Conservation (phyloP, 2,797 vertebrate species). For the Silurus lanzhouensis region DNA sequence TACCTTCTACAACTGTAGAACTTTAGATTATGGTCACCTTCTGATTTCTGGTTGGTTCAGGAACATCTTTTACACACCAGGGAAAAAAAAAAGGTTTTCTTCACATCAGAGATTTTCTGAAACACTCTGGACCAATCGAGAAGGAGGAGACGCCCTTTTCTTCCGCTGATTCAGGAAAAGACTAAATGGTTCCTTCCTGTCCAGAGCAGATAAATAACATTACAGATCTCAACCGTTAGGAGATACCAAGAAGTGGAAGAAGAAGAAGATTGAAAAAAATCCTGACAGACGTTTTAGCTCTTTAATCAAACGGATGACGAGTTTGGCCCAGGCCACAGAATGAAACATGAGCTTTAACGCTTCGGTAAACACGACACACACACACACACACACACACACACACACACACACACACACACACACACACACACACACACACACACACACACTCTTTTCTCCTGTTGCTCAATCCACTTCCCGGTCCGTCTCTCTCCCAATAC, state of each 20-base stretch:
- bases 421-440: neutral
- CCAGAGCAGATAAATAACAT: constrained; percentile 40
- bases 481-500: constrained; percentile 19
- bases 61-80: neutral
- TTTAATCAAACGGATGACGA: neutral
- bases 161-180: constrained; percentile 45
- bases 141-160: constrained; percentile 25
- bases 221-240: neutral
- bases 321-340: constrained; percentile 3
- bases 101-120: neutral
- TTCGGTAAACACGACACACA: neutral
- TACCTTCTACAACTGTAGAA: too few relatives aligned
- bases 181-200: constrained; percentile 54
- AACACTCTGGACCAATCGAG: constrained; percentile 17
- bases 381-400: constrained; percentile 31
- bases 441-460: neutral
- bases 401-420: neutral
- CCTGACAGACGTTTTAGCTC: neutral
- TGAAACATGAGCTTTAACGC: constrained; percentile 24
- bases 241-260: neutral
- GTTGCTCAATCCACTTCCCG: constrained; percentile 26
- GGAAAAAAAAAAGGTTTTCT: neutral
- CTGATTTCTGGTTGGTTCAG: neutral
- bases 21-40: neutral
- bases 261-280: neutral